These are phyloP conservation scores for Rachycentron canadum DNA, from an alignment of 2,797 vertebrate species.

Conservation along the genomic window DNA sequence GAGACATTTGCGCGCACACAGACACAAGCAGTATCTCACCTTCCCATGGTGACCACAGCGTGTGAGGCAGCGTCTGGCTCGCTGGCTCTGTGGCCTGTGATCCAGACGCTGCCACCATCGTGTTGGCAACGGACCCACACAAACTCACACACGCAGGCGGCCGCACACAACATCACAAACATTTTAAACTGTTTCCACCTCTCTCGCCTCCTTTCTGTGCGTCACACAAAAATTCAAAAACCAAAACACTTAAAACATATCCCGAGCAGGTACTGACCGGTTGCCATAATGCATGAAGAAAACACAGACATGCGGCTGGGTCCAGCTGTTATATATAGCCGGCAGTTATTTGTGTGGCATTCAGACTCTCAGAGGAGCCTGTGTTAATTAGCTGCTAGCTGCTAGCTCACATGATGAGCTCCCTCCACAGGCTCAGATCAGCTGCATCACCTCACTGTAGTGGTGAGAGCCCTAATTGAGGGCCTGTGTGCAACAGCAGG, in stretches of 20 bases:
- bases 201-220: not conserved
- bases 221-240: not conserved
- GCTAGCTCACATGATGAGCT: constrained; percentile 36
- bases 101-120: constrained; percentile 37
- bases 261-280: constrained; percentile 28
- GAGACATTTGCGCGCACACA: constrained; percentile 5
- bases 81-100: constrained; percentile 43
- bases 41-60: constrained; percentile 64
- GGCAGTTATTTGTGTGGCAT: constrained; percentile 41
- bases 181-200: not conserved
- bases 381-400: constrained; percentile 48
- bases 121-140: constrained; percentile 18
- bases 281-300: constrained; percentile 18
- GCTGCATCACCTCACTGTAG: constrained; percentile 40
- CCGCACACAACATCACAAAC: constrained; percentile 8
- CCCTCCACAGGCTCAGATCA: constrained; percentile 22
- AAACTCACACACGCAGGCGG: not conserved
- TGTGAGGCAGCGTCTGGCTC: constrained; percentile 65
- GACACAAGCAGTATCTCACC: constrained; percentile 46
- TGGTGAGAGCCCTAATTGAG: constrained; percentile 46
- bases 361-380: constrained; percentile 26
- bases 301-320: not conserved
- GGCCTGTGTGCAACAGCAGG: constrained; percentile 16
- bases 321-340: constrained; percentile 18
- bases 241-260: not conserved